phyloP scores from a whole-genome alignment of 2,888 invertebrate genomes.

The Drosophila sordidapex region DNA sequence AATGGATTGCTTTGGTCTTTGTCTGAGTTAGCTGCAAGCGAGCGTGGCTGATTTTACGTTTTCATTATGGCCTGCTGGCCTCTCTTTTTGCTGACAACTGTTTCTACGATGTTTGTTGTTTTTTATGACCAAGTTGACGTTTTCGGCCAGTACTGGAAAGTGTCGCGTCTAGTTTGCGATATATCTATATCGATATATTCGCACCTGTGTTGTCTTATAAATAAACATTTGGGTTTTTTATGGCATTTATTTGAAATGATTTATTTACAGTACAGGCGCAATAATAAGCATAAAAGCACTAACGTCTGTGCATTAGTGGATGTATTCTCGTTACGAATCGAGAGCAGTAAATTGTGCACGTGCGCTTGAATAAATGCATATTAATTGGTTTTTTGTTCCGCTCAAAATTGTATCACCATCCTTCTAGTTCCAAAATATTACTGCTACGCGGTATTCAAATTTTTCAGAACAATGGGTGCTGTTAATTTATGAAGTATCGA shows the following conservation, averaged over 20 bases:
- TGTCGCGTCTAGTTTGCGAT: constrained; percentile 12
- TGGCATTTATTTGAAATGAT: constrained; percentile 32
- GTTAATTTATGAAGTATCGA: constrained; percentile 11
- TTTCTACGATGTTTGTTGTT: constrained; percentile 62
- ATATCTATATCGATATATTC: constrained; percentile 32
- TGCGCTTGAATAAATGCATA: constrained; percentile 59
- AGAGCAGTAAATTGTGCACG: constrained; percentile 10
- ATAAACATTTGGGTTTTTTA: background rate
- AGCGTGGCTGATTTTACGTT: constrained; percentile 31
- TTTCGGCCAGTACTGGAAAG: constrained; percentile 43
- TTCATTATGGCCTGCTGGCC: constrained; percentile 20
- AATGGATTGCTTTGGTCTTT: constrained; percentile 27
- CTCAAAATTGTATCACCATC: constrained; percentile 15
- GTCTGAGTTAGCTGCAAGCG: constrained; percentile 33
- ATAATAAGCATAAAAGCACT: constrained; percentile 3
- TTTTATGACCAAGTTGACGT: constrained; percentile 41
- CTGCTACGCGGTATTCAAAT: constrained; percentile 55
- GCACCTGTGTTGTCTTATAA: background rate
- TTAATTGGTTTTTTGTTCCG: constrained; percentile 17
- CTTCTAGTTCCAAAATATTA: constrained; percentile 9
- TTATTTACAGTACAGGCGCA: constrained; percentile 35
- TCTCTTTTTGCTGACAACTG: constrained; percentile 60
- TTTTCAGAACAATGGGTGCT: constrained; percentile 63
- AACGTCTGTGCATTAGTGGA: background rate
- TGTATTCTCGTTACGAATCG: constrained; percentile 4